A percentile compares a stretch with the other conserved stretches of the same genome.
These are phyloP conservation scores for Sinelater perroti DNA, from an alignment of 2,888 invertebrate species.

Conservation along the genomic window DNA sequence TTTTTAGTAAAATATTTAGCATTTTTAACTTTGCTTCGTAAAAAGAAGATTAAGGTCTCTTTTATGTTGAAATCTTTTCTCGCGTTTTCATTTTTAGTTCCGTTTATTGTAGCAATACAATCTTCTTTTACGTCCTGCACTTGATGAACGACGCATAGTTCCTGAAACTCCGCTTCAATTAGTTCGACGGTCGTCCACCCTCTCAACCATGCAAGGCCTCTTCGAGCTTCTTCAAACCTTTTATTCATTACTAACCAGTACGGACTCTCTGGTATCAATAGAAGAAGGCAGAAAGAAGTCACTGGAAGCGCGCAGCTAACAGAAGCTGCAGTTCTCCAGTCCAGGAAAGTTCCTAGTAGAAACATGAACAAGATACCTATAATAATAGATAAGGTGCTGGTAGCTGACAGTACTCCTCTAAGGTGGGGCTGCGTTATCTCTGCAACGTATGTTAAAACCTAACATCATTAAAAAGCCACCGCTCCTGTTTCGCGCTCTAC, in stretches of 20 bases:
- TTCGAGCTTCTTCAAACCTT: slow-evolving; percentile 71
- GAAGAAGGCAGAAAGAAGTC: slow-evolving; percentile 70
- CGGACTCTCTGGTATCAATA: slow-evolving; percentile 83
- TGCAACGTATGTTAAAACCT: slow-evolving; percentile 84
- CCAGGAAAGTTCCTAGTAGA: slow-evolving; percentile 73
- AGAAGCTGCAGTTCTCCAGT: slow-evolving; percentile 77
- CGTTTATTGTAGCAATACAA: no score
- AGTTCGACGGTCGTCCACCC: slow-evolving; percentile 75
- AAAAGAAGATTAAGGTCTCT: not conserved
- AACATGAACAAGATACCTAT: slow-evolving; percentile 80
- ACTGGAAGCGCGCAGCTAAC: slow-evolving; percentile 73
- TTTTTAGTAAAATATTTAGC: slow-evolving; percentile 64
- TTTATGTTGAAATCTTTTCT: slow-evolving; percentile 33
- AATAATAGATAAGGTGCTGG: slow-evolving; percentile 79
- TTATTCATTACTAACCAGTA: slow-evolving; percentile 79
- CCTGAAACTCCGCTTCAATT: slow-evolving; percentile 69
- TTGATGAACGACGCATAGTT: slow-evolving; percentile 56
- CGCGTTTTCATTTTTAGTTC: slow-evolving; percentile 42
- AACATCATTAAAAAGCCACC: slow-evolving; percentile 35
- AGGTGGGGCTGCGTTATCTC: slow-evolving; percentile 84
- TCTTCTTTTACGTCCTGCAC: slow-evolving; percentile 19
- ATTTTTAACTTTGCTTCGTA: slow-evolving; percentile 39
- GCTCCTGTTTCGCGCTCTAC: slow-evolving; percentile 46
- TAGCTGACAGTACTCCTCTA: slow-evolving; percentile 77
- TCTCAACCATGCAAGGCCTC: slow-evolving; percentile 78